Conservation (phyloP, 2,113 vertebrate genomes). For the Triplophysa tibetana region DNA sequence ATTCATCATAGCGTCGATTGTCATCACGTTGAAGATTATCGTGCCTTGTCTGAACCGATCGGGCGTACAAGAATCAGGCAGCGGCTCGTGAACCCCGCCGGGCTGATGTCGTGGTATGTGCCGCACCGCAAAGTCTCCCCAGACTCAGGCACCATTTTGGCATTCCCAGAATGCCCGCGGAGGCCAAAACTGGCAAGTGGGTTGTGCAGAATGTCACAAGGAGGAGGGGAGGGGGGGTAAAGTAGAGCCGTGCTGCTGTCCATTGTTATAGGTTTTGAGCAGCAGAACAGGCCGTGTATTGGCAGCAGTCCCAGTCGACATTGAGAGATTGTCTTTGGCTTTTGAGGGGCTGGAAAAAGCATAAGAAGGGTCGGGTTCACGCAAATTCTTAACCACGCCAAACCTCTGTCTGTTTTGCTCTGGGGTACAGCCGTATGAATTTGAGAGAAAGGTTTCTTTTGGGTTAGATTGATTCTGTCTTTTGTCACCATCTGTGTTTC, state of each 20-base stretch:
- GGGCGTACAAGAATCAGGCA: slow-evolving; percentile 69
- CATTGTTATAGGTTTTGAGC: slow-evolving; percentile 54
- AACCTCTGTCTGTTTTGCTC: slow-evolving; percentile 54
- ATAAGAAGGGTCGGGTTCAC: slow-evolving; percentile 64
- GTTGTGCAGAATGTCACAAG: slow-evolving; percentile 35
- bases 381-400: slow-evolving; percentile 55
- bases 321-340: slow-evolving; percentile 71
- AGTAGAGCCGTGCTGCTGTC: slow-evolving; percentile 43
- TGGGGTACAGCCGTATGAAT: background rate
- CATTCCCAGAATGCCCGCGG: slow-evolving; percentile 74
- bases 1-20: slow-evolving; percentile 63
- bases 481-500: slow-evolving; percentile 59
- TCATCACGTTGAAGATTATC: slow-evolving; percentile 74
- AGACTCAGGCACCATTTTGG: slow-evolving; percentile 60
- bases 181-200: slow-evolving; percentile 64
- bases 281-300: slow-evolving; percentile 59
- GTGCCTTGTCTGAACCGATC: slow-evolving; percentile 69
- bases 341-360: slow-evolving; percentile 65
- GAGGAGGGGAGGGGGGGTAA: slow-evolving; percentile 11
- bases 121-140: slow-evolving; percentile 48
- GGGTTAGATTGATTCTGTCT: slow-evolving; percentile 64
- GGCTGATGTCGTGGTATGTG: slow-evolving; percentile 69
- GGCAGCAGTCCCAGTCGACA: slow-evolving; percentile 66
- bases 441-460: slow-evolving; percentile 55
- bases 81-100: slow-evolving; percentile 63